Evolutionary conservation across 2,113 vertebrate genomes (phyloP).

Genomic region (Daubentonia madagascariensis): DNA sequence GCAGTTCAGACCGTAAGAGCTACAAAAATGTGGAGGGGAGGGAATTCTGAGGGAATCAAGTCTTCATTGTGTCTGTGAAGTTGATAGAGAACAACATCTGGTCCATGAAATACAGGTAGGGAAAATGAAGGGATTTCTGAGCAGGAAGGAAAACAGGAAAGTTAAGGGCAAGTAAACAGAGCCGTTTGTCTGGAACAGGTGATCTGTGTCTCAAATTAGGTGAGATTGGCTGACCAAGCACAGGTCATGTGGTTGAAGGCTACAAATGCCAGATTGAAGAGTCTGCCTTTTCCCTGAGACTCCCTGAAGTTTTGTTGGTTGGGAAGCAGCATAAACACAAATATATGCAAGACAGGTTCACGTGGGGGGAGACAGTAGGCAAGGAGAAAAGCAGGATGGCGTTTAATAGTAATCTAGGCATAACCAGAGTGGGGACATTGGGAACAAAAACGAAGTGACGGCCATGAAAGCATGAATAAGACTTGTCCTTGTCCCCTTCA

Average conservation of each 20-base stretch:
- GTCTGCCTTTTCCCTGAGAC: neutral
- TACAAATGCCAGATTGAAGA: neutral
- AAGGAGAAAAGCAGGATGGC: neutral
- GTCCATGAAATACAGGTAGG: neutral
- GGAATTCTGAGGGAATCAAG: neutral
- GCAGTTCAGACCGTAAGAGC: neutral
- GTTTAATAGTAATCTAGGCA: neutral
- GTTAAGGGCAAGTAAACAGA: neutral
- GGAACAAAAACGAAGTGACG: neutral
- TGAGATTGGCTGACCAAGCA: neutral
- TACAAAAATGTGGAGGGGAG: neutral
- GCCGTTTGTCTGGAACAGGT: neutral
- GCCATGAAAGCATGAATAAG: neutral
- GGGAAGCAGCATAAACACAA: neutral
- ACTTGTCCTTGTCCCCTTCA: neutral
- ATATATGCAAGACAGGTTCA: neutral
- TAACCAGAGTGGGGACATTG: neutral
- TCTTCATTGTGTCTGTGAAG: neutral
- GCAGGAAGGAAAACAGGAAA: neutral
- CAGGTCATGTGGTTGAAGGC: fast-evolving
- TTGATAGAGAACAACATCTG: neutral
- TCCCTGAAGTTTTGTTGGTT: neutral
- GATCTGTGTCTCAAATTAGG: neutral
- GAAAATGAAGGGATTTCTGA: neutral
- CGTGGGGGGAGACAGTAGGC: neutral